phyloP scores from a whole-genome alignment of 2,888 invertebrate species.

The Serrognathus titanus region DNA sequence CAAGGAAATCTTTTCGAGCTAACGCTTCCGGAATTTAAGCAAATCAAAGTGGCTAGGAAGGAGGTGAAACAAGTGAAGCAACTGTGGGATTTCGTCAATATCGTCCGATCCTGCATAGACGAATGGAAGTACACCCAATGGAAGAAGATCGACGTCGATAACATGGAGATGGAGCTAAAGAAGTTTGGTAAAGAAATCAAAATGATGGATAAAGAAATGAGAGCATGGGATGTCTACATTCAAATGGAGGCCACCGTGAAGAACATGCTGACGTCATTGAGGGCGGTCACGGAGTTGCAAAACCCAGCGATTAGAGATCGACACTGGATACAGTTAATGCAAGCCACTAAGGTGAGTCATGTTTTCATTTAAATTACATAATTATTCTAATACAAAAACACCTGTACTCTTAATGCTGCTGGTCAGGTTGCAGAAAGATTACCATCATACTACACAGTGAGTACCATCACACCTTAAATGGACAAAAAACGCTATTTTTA shows the following conservation, averaged over 20 bases:
- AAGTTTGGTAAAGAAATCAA: conserved; percentile 83
- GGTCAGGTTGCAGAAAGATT: conserved; percentile 32
- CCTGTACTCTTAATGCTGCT: conserved; percentile 15
- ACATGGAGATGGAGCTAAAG: conserved; percentile 93
- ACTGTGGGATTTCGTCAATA: conserved; percentile 86
- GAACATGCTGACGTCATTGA: conserved; percentile 88
- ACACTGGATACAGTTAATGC: conserved; percentile 93
- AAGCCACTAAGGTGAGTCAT: conserved; percentile 72
- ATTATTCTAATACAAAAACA: conserved; percentile 4
- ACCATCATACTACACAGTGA: conserved; percentile 27
- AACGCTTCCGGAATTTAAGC: conserved; percentile 76
- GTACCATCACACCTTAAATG: conserved; percentile 10
- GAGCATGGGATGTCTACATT: conserved; percentile 75
- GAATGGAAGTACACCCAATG: conserved; percentile 94
- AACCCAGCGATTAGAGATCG: conserved; percentile 91
- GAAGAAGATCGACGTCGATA: conserved; percentile 91
- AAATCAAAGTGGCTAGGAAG: conserved; percentile 68
- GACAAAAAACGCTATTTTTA: conserved; percentile 6
- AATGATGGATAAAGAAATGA: conserved; percentile 75
- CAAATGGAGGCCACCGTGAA: conserved; percentile 78
- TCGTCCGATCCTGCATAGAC: conserved; percentile 77
- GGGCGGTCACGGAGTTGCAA: conserved; percentile 90
- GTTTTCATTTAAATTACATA: not conserved
- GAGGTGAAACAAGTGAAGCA: conserved; percentile 75
- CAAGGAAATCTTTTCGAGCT: conserved; percentile 85